Evolutionary conservation across 2,797 vertebrate genomes (phyloP), one percentile per base, ranked within the genome.

Genomic region (Simalia tracyae): DNA sequence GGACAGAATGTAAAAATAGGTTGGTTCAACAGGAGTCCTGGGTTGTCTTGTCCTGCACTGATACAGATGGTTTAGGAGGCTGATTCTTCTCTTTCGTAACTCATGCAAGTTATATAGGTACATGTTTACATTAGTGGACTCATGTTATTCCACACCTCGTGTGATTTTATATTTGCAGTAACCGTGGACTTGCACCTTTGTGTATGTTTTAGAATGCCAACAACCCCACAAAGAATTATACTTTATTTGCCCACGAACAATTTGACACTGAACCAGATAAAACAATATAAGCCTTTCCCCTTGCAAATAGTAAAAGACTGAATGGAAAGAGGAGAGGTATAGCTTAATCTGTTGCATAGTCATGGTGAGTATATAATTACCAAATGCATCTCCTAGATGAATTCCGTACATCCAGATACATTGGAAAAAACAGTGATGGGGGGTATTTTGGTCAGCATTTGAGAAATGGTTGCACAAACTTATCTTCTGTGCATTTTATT

Each of bases 1-100:
- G 15, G 90, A 7, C 61, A 93, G 72, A 63, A 76, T 91, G 66
- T 91, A 50, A 92, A 96, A 90, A 12, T 84, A 90, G 90, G 92
- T 92, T 63, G 17, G 72, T 93, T 91, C 22, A 90, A 57, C 60
- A 28, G 57, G 68, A 94, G 84, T 87, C 66, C 86, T 94, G 46
- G 56, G 54, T 92, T 50, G 9, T 84, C 66, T 88, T 94, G 50
- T 84, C 84, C 2, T 0, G 6, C 1, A 66, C 11, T 90, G 87
- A 89, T 26, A 50, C 17, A 91, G 57, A 63, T 46, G 24, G 59
- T 76, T 66, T 57, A 88, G 14, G 56, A 3, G 46, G 60, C 0
- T 5, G 0, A 2, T 0, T 8, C 11, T 85, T 92, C 87, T 91
- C 64, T 88, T 2, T 59, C 2, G 15, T 60, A 46, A 46, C 36